These are phyloP conservation scores for Eupeodes corollae DNA, from an alignment of 1,140 invertebrate species.

Conservation along the genomic window DNA sequence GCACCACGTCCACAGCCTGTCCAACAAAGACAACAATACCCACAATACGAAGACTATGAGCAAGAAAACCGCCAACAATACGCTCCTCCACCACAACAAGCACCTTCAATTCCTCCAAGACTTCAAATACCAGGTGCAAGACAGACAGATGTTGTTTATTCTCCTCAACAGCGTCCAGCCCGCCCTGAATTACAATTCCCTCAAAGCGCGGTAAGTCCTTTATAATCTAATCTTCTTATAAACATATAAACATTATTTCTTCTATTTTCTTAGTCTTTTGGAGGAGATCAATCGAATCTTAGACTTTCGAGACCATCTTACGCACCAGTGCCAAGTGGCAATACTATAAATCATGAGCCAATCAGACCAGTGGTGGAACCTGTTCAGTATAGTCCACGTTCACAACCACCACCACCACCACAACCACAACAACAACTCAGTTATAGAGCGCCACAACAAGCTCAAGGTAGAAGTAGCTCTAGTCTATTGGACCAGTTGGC, in stretches of 20 bases:
- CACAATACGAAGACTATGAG: slow-evolving; percentile 32
- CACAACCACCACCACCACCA: slow-evolving; percentile 13
- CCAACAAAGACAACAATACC: slow-evolving; percentile 33
- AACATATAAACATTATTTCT: not conserved
- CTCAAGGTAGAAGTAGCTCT: slow-evolving; percentile 38
- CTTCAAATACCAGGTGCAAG: slow-evolving; percentile 34
- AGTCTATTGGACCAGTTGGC: slow-evolving; percentile 70
- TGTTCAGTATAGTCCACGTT: slow-evolving; percentile 23
- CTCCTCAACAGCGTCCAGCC: slow-evolving; percentile 24
- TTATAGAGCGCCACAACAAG: slow-evolving; percentile 28
- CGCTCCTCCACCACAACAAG: slow-evolving; percentile 24
- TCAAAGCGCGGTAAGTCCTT: slow-evolving; percentile 7
- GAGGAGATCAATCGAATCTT: slow-evolving; percentile 28
- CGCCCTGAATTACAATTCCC: slow-evolving; percentile 32
- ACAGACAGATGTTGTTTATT: slow-evolving; percentile 32
- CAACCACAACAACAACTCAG: slow-evolving; percentile 18
- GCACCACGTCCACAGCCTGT: slow-evolving; percentile 27
- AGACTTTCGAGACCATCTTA: slow-evolving; percentile 33
- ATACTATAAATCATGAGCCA: slow-evolving; percentile 1
- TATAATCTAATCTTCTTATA: not conserved
- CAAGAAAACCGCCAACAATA: slow-evolving; percentile 26
- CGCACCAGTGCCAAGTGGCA: slow-evolving; percentile 28
- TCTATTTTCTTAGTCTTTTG: slow-evolving; percentile 12
- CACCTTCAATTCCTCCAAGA: slow-evolving; percentile 22
- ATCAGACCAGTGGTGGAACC: slow-evolving; percentile 23